Evolutionary conservation across 2,888 invertebrate genomes (phyloP), one percentile per base, ranked within the genome.

Genomic region (Euspilapteryx auroguttella): DNA sequence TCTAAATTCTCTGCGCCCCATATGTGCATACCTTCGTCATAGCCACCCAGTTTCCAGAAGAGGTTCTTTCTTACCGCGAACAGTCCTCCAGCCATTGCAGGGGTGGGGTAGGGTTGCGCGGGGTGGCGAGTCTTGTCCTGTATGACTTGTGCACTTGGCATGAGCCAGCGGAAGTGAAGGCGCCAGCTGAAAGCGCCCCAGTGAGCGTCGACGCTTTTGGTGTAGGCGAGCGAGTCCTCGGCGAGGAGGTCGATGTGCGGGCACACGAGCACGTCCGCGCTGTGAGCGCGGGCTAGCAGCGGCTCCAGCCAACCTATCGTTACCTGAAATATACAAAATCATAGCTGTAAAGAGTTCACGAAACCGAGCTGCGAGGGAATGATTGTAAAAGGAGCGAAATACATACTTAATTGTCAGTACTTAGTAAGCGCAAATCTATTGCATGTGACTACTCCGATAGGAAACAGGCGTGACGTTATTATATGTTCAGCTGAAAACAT

Each of bases 1-100:
- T 99, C 98, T 20, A 99, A 79, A 62, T 99, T 99, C 62, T 99
- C 98, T 0, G 95, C 98, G 3, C 99, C 98, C 98, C 98, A 99
- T 34, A 97, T 94, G 41, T 86, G 81, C 85, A 85, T 85, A 9
- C 79, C 76, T 42, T 83, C 80, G 38, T 86, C 86, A 39, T 86
- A 86, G 5, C 81, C 79, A 0, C 95, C 96, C 10, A 93, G 64
- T 37, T 92, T 84, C 69, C 89, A 92, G 51, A 96, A 96, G 40
- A 91, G 89, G 28, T 85, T 80, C 41, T 83, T 83, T 39, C 91
- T 83, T 35, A 95, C 93, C 0, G 93, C 86, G 54, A 94, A 95
- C n/a, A 95, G 66, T 0, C 95, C 95, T 1, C 95, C 95, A 1
- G 95, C 95, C 94, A 95, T 95, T 0, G 94, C 87, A 0, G 94